phyloP scores from a whole-genome alignment of 2,888 invertebrate genomes.

The Phyllotreta striolata region DNA sequence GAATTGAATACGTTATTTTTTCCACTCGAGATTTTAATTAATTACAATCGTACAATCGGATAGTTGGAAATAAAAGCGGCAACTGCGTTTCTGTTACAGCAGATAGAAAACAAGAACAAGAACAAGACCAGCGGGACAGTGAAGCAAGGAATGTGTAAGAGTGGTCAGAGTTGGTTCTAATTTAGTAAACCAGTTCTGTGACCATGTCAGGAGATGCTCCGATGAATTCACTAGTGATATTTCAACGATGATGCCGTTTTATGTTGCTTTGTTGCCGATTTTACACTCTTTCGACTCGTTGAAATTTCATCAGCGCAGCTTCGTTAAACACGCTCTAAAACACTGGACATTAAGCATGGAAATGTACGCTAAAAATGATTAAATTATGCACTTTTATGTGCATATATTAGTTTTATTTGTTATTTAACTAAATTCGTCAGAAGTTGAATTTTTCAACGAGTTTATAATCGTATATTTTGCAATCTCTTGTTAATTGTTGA shows the following conservation, averaged over 20 bases:
- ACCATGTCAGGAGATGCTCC: conserved; percentile 60
- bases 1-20: background rate
- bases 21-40: background rate
- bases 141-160: conserved; percentile 50
- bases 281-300: background rate
- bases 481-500: too few relatives aligned
- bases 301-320: background rate
- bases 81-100: conserved; percentile 38
- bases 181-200: conserved; percentile 61
- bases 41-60: background rate
- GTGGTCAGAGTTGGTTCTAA: conserved; percentile 59
- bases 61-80: conserved; percentile 13
- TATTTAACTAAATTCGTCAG: too few relatives aligned
- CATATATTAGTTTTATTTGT: too few relatives aligned
- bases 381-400: too few relatives aligned
- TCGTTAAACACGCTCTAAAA: background rate
- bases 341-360: too few relatives aligned
- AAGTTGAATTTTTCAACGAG: too few relatives aligned
- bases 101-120: conserved; percentile 53
- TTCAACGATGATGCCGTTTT: conserved; percentile 22
- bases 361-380: too few relatives aligned
- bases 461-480: too few relatives aligned
- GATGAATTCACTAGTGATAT: conserved; percentile 51
- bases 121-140: conserved; percentile 59
- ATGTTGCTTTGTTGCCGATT: conserved; percentile 15